phyloP scores from a whole-genome alignment of 2,888 invertebrate genomes.

The Hirtodrosophila alboralis region DNA sequence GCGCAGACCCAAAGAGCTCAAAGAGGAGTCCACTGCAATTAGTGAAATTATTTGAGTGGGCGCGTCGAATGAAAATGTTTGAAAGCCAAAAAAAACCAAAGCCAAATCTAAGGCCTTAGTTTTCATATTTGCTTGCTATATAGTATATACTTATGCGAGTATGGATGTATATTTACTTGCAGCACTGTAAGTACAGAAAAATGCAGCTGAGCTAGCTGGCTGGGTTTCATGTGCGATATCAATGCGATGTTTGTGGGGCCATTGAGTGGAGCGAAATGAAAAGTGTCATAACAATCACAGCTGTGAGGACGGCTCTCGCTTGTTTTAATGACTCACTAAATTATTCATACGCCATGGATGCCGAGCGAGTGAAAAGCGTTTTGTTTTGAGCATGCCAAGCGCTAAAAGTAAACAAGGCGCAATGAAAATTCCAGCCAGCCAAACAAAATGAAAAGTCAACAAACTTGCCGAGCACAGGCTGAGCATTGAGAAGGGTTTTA shows the following conservation, averaged over 20 bases:
- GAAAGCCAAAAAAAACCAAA: slow-evolving; percentile 12
- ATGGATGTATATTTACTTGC: slow-evolving; percentile 36
- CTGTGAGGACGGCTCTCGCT: slow-evolving; percentile 54
- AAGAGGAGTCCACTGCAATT: slow-evolving; percentile 50
- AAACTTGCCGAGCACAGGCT: slow-evolving; percentile 63
- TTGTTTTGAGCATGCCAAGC: slow-evolving; percentile 77
- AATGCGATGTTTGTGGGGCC: slow-evolving; percentile 44
- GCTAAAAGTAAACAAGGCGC: slow-evolving; percentile 77
- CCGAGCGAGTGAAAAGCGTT: slow-evolving; percentile 69
- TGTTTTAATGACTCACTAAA: slow-evolving; percentile 78
- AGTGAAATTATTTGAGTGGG: slow-evolving; percentile 49
- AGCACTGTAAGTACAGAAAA: slow-evolving; percentile 9
- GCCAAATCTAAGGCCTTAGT: slow-evolving; percentile 1
- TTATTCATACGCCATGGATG: slow-evolving; percentile 78
- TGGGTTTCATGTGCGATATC: slow-evolving; percentile 19
- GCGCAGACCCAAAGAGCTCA: not conserved
- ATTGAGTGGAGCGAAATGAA: slow-evolving; percentile 68
- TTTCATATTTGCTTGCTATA: not conserved
- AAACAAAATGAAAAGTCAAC: slow-evolving; percentile 80
- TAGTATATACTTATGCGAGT: too few relatives aligned
- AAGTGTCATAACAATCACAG: slow-evolving; percentile 76
- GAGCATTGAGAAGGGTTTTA: slow-evolving; percentile 40
- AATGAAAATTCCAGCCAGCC: slow-evolving; percentile 75
- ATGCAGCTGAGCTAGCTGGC: slow-evolving; percentile 11
- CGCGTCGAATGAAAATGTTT: slow-evolving; percentile 18